Evolutionary conservation across 2,113 vertebrate species (phyloP).

Genomic region (Speoplatyrhinus poulsoni): DNA sequence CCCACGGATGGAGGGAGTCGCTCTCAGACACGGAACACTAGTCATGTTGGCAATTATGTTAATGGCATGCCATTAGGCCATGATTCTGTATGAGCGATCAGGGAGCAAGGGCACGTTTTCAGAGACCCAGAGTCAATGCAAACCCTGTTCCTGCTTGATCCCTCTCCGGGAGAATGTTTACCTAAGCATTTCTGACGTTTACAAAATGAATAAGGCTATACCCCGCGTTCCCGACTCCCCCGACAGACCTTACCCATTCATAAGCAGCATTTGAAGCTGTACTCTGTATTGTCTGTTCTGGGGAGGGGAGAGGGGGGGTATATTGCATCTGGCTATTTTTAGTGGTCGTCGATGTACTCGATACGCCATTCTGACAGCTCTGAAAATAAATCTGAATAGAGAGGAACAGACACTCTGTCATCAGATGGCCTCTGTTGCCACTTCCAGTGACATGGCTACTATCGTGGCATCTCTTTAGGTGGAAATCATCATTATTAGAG

Average conservation of each 20-base stretch:
- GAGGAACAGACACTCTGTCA: constrained; percentile 73
- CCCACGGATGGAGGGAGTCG: constrained; percentile 84
- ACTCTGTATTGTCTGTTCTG: constrained; percentile 50
- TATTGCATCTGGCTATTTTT: constrained; percentile 49
- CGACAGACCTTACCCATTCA: constrained; percentile 5
- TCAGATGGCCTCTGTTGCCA: constrained; percentile 61
- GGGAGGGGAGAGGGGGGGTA: constrained; percentile 5
- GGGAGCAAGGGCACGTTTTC: constrained; percentile 89
- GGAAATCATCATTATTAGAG: constrained; percentile 74
- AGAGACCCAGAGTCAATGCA: constrained; percentile 84
- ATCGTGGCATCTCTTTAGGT: constrained; percentile 69
- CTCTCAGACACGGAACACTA: constrained; percentile 96
- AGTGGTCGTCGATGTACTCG: constrained; percentile 55
- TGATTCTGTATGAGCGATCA: constrained; percentile 98
- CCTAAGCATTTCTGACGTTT: constrained; percentile 75
- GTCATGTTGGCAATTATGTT: constrained; percentile 99
- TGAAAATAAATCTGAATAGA: constrained; percentile 67
- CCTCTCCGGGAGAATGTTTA: constrained; percentile 82
- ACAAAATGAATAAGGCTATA: constrained; percentile 5
- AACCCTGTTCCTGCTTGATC: constrained; percentile 86
- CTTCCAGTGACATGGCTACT: constrained; percentile 64
- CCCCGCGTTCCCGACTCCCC: constrained; percentile 1
- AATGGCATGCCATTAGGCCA: constrained; percentile 99
- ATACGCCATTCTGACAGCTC: constrained; percentile 54
- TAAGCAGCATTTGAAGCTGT: constrained; percentile 24